Conservation (phyloP, 2,797 vertebrate species). For the Micropoecilia bifurca region DNA sequence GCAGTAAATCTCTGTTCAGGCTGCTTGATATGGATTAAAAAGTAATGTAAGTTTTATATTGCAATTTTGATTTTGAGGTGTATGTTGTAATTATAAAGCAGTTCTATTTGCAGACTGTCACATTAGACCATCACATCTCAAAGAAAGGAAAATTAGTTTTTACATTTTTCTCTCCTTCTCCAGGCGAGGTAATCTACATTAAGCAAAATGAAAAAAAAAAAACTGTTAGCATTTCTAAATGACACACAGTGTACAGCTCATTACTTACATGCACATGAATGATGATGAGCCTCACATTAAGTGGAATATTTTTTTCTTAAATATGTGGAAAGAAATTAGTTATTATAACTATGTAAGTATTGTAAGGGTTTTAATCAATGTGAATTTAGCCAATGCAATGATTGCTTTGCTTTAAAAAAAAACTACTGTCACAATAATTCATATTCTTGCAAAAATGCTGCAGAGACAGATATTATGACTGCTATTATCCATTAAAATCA, state of each 20-base stretch:
- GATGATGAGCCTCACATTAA: neutral
- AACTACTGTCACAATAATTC: neutral
- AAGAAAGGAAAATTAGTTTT: neutral
- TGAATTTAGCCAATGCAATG: neutral
- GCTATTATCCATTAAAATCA: neutral
- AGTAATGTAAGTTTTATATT: constrained; percentile 7
- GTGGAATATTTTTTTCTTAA: constrained; percentile 11
- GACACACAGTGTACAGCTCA: neutral
- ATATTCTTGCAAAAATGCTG: neutral
- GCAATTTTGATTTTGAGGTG: neutral
- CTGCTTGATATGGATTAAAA: constrained; percentile 23
- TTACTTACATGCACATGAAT: constrained; percentile 2
- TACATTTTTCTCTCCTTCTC: neutral
- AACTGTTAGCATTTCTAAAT: neutral
- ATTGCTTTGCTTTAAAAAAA: neutral
- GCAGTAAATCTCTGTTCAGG: constrained; percentile 24
- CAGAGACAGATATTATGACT: neutral
- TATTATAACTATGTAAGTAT: neutral
- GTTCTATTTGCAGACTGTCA: constrained; percentile 8
- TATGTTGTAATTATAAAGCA: constrained; percentile 11
- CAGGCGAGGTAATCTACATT: neutral
- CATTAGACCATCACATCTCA: neutral
- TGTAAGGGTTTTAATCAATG: neutral
- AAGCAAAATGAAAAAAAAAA: neutral
- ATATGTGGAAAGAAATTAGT: constrained; percentile 11